These are phyloP conservation scores for Parauchenoglanis punctatus DNA, from an alignment of 2,797 vertebrate genomes.

Conservation along the genomic window DNA sequence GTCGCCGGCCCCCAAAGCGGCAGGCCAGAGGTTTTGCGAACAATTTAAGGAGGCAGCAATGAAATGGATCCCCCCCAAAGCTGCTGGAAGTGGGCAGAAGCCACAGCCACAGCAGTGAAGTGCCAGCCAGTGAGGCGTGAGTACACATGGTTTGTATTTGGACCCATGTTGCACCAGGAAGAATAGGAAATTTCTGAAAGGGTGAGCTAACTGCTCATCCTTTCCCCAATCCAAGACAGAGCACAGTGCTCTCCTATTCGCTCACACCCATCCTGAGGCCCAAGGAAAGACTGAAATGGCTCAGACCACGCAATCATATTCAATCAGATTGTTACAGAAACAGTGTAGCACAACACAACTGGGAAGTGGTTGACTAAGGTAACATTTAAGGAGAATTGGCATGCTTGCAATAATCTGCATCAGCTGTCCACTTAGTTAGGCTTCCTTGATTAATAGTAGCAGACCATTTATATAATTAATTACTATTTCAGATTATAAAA, in stretches of 20 bases:
- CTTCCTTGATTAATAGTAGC: too few species aligned
- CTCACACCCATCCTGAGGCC: conserved; percentile 6
- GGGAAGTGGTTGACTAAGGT: not conserved
- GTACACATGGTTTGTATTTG: conserved; percentile 82
- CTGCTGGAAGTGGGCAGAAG: conserved; percentile 49
- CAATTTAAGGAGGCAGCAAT: conserved; percentile 63
- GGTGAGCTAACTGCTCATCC: conserved; percentile 58
- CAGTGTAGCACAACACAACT: conserved; percentile 37
- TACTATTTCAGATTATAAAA: not conserved
- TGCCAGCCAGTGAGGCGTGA: conserved; percentile 67
- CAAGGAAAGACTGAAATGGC: conserved; percentile 45
- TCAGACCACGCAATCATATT: conserved; percentile 62
- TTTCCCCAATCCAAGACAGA: conserved; percentile 59
- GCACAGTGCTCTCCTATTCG: conserved; percentile 60
- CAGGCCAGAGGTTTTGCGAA: conserved; percentile 65
- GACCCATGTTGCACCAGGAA: conserved; percentile 70
- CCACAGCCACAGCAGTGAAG: conserved; percentile 25
- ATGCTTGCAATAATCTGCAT: not conserved
- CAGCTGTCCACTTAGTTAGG: not conserved
- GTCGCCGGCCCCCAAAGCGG: conserved; percentile 61
- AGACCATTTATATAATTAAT: not conserved
- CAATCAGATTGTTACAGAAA: conserved; percentile 70
- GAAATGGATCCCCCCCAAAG: conserved; percentile 50
- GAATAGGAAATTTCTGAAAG: conserved; percentile 71
- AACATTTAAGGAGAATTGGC: not conserved